Evolutionary conservation across 2,888 invertebrate genomes (phyloP).

Genomic region (Keiferia lycopersicella): DNA sequence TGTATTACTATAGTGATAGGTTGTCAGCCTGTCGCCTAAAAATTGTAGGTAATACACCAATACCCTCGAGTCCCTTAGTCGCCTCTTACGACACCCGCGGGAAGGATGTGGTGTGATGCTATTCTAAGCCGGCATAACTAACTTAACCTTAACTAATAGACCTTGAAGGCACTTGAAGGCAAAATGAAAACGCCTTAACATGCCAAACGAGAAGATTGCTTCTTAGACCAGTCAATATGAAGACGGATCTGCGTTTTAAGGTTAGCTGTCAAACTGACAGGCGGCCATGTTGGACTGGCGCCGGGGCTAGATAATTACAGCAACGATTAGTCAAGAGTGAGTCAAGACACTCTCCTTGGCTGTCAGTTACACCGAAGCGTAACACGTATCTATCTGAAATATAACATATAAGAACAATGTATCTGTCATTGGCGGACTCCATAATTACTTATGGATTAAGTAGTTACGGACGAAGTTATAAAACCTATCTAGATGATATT

Average conservation of each 20-base stretch:
- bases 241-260: conserved; percentile 15
- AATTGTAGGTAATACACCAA: too few species aligned
- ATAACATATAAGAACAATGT: too few species aligned
- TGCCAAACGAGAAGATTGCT: neutral
- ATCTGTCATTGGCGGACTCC: too few species aligned
- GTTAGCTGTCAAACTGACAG: conserved; percentile 70
- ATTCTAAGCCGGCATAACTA: neutral
- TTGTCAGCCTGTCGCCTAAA: too few species aligned
- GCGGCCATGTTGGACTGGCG: conserved; percentile 64
- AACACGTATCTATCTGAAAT: conserved; percentile 1
- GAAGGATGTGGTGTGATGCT: neutral
- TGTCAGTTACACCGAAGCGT: conserved; percentile 36
- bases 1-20: too few species aligned
- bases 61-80: too few species aligned
- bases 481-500: too few species aligned
- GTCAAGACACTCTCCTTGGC: conserved; percentile 53
- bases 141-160: neutral
- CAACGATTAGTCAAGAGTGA: conserved; percentile 73
- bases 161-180: neutral
- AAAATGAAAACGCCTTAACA: conserved; percentile 8
- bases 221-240: conserved; percentile 3
- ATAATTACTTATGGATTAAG: too few species aligned
- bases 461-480: too few species aligned
- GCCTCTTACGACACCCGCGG: too few species aligned
- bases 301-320: conserved; percentile 65